phyloP scores from a whole-genome alignment of 2,888 invertebrate species.

The Leptopilina drosophilae region DNA sequence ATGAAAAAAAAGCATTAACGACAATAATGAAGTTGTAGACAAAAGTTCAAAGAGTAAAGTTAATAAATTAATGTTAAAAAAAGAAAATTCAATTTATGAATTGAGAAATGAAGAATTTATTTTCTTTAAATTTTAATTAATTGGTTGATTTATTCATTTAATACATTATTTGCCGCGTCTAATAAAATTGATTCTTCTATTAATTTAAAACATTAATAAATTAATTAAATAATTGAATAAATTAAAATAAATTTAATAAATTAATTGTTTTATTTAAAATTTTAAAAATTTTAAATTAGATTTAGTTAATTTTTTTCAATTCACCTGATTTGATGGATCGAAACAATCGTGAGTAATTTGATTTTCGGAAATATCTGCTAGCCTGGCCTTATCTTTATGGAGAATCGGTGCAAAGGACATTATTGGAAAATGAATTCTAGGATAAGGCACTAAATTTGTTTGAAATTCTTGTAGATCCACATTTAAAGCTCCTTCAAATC shows the following conservation, averaged over 20 bases:
- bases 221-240: too few relatives aligned
- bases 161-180: too few relatives aligned
- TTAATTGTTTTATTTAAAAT: too few relatives aligned
- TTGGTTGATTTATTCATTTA: too few relatives aligned
- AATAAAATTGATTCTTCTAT: too few relatives aligned
- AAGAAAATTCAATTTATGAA: background rate
- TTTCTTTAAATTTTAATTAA: background rate
- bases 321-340: slow-evolving; percentile 88
- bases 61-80: slow-evolving; percentile 9
- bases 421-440: slow-evolving; percentile 96
- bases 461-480: slow-evolving; percentile 97
- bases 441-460: slow-evolving; percentile 96
- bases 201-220: background rate
- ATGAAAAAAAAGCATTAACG: too few relatives aligned
- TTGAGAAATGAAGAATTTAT: background rate
- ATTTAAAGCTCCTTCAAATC: slow-evolving; percentile 95
- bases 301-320: background rate
- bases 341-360: slow-evolving; percentile 98
- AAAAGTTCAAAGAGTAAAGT: slow-evolving; percentile 12
- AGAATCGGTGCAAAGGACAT: slow-evolving; percentile 95
- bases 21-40: background rate
- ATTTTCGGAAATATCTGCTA: slow-evolving; percentile 92
- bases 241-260: too few relatives aligned
- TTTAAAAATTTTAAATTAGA: too few relatives aligned
- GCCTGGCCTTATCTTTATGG: slow-evolving; percentile 95